phyloP scores from a whole-genome alignment of 2,113 vertebrate species.

The Entelurus aequoreus region DNA sequence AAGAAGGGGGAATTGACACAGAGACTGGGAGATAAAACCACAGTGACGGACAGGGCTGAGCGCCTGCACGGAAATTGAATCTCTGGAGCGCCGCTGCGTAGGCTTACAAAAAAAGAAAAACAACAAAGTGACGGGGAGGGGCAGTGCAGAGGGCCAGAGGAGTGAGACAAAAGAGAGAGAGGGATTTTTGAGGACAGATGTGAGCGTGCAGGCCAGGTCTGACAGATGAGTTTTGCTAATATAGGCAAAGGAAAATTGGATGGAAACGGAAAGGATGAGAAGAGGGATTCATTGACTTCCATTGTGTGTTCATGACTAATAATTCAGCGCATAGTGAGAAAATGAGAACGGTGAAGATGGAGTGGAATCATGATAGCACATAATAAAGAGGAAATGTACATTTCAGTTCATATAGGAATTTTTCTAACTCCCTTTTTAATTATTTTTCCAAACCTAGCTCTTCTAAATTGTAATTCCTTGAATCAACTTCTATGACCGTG shows the following conservation, averaged over 20 bases:
- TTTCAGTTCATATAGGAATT: neutral
- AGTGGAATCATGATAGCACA: slow-evolving; percentile 6
- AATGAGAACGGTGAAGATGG: slow-evolving; percentile 11
- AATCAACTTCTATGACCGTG: neutral
- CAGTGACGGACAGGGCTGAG: slow-evolving; percentile 72
- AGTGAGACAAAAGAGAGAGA: slow-evolving; percentile 31
- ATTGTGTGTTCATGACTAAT: slow-evolving; percentile 9
- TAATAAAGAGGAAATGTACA: slow-evolving; percentile 7
- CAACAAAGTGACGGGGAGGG: slow-evolving; percentile 26
- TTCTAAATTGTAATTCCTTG: neutral
- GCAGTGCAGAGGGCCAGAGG: slow-evolving; percentile 8
- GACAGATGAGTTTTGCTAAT: slow-evolving; percentile 31
- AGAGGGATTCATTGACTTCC: slow-evolving; percentile 7
- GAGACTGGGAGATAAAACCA: slow-evolving; percentile 79
- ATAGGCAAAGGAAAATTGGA: slow-evolving; percentile 26
- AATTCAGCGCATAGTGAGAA: slow-evolving; percentile 13
- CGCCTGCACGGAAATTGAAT: slow-evolving; percentile 85
- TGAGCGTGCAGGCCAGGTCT: slow-evolving; percentile 16
- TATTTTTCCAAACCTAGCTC: neutral
- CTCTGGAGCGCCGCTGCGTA: slow-evolving; percentile 82
- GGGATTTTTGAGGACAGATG: slow-evolving; percentile 27
- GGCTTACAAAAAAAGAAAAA: slow-evolving; percentile 66
- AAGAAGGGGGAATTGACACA: slow-evolving; percentile 78
- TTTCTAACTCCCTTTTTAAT: slow-evolving; percentile 4
- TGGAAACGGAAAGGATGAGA: slow-evolving; percentile 16